Percentiles rank a stretch among this genome's conserved stretches.
phyloP scores from a whole-genome alignment of 2,888 invertebrate genomes.

The Drosophila infuscata region DNA sequence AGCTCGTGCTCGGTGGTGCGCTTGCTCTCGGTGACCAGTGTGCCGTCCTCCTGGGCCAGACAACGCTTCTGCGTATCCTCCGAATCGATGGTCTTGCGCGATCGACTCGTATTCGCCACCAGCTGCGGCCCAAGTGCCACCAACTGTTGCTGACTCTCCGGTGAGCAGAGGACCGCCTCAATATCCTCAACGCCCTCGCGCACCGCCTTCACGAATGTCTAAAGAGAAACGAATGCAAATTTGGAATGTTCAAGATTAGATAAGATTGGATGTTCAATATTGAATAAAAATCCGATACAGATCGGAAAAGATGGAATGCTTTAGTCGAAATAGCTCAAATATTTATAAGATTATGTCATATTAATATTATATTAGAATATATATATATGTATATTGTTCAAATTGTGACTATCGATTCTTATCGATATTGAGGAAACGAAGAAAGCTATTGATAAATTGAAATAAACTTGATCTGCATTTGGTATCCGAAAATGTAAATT shows the following conservation, averaged over 20 bases:
- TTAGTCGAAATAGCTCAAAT: background rate
- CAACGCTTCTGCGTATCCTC: slow-evolving; percentile 93
- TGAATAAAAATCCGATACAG: background rate
- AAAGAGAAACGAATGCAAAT: background rate
- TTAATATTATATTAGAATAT: background rate
- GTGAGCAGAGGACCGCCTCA: slow-evolving; percentile 89
- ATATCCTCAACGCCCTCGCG: slow-evolving; percentile 88
- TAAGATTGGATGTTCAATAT: background rate
- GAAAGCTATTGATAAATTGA: no score
- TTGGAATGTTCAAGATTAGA: background rate
- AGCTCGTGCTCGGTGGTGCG: slow-evolving; percentile 94
- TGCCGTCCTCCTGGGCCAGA: slow-evolving; percentile 92
- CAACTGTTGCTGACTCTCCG: slow-evolving; percentile 88
- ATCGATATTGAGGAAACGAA: no score
- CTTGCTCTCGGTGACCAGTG: slow-evolving; percentile 93
- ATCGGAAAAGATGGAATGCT: background rate
- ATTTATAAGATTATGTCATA: background rate
- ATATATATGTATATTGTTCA: background rate
- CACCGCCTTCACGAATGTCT: slow-evolving; percentile 92
- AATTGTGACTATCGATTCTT: background rate
- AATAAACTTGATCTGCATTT: no score
- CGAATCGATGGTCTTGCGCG: slow-evolving; percentile 93
- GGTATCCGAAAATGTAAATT: background rate
- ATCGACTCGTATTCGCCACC: slow-evolving; percentile 91
- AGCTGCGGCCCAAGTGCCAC: slow-evolving; percentile 90